Conservation (phyloP, 1,140 invertebrate species). For the Vanessa tameamea region DNA sequence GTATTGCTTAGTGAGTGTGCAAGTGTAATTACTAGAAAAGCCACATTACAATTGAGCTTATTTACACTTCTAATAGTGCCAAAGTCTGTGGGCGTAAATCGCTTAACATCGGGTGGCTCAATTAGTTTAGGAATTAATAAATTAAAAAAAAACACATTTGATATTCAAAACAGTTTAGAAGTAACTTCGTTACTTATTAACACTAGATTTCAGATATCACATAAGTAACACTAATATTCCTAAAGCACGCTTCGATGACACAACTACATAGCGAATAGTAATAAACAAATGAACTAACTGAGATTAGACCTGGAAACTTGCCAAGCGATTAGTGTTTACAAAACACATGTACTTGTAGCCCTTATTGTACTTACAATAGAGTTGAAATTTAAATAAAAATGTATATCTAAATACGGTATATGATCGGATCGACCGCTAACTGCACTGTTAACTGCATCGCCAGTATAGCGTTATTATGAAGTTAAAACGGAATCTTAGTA, state of each 20-base stretch:
- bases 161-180: too few species aligned
- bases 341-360: conserved; percentile 2
- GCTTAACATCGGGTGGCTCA: too few species aligned
- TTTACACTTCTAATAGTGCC: too few species aligned
- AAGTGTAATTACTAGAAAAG: too few species aligned
- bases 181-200: not conserved
- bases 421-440: conserved; percentile 24
- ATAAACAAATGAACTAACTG: conserved; percentile 28
- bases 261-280: conserved; percentile 11
- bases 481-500: conserved; percentile 28
- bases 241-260: conserved; percentile 8
- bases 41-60: too few species aligned
- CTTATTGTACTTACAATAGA: not conserved
- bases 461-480: conserved; percentile 20
- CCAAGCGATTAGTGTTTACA: conserved; percentile 15
- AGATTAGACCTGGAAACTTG: conserved; percentile 21
- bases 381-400: conserved; percentile 14
- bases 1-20: too few species aligned
- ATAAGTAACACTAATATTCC: conserved; percentile 7
- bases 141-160: too few species aligned
- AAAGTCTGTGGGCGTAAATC: too few species aligned
- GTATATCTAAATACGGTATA: not conserved
- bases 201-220: not conserved
- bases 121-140: too few species aligned
- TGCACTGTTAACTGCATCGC: conserved; percentile 27